Percentiles rank a stretch among this genome's conserved stretches.
These are phyloP conservation scores for Cichlasoma orientale DNA, from an alignment of 2,797 vertebrate species.

Conservation along the genomic window DNA sequence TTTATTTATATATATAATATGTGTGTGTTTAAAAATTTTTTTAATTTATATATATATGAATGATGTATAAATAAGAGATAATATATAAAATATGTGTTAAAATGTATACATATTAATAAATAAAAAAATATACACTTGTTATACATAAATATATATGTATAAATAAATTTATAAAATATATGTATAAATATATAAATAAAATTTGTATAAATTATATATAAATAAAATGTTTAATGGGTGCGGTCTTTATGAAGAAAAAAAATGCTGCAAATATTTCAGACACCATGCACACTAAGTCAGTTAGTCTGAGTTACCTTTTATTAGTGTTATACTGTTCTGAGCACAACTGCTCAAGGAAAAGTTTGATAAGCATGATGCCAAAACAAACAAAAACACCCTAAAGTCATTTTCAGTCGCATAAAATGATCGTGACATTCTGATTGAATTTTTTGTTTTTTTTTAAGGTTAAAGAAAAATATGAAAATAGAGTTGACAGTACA, in stretches of 20 bases:
- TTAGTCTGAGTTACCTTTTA: slow-evolving; percentile 91
- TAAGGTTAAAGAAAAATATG: slow-evolving; percentile 87
- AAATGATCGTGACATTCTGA: slow-evolving; percentile 88
- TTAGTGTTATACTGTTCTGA: slow-evolving; percentile 94
- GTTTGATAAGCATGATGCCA: slow-evolving; percentile 87
- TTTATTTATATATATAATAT: too few relatives aligned
- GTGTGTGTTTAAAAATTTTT: too few relatives aligned
- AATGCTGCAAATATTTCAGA: slow-evolving; percentile 15
- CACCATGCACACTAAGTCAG: slow-evolving; percentile 40
- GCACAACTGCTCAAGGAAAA: slow-evolving; percentile 88
- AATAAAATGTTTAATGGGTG: too few relatives aligned
- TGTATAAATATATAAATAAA: too few relatives aligned
- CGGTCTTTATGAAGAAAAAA: background rate
- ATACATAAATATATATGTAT: too few relatives aligned
- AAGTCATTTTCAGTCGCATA: slow-evolving; percentile 83
- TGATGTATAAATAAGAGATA: too few relatives aligned
- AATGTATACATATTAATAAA: too few relatives aligned
- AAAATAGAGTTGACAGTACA: slow-evolving; percentile 91
- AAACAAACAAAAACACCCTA: slow-evolving; percentile 73
- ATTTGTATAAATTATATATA: too few relatives aligned
- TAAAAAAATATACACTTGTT: too few relatives aligned
- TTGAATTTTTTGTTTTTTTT: slow-evolving; percentile 81
- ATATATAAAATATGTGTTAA: too few relatives aligned
- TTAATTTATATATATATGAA: too few relatives aligned
- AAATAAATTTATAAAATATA: too few relatives aligned